These are phyloP conservation scores for Recurvirostra avosetta DNA, from an alignment of 2,113 vertebrate species.

Conservation along the genomic window DNA sequence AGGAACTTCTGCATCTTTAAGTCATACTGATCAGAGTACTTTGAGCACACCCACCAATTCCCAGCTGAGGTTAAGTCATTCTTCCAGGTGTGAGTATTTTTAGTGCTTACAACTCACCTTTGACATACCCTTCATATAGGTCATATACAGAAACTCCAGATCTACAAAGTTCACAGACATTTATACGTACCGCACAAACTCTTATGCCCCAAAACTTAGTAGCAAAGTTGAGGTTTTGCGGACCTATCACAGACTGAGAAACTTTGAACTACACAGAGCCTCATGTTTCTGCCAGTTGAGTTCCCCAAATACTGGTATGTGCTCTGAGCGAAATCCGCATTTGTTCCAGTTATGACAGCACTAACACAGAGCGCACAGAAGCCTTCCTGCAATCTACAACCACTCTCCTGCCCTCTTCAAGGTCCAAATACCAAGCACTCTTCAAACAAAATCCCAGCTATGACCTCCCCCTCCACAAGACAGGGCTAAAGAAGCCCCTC, in stretches of 20 bases:
- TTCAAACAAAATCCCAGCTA: background rate
- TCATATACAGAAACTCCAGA: background rate
- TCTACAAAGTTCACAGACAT: background rate
- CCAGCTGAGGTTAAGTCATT: background rate
- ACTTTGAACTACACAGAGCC: background rate
- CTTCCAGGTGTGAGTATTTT: background rate
- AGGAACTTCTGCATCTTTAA: background rate
- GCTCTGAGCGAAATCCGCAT: background rate
- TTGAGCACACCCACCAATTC: background rate
- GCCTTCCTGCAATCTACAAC: background rate
- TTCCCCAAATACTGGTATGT: background rate
- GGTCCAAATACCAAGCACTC: background rate
- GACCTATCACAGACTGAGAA: background rate
- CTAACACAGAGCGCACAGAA: background rate
- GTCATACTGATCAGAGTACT: background rate
- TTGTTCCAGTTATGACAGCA: background rate
- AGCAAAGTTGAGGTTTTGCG: background rate
- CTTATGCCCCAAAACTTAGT: background rate
- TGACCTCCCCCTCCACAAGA: background rate
- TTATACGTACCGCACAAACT: background rate
- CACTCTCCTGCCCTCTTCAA: background rate
- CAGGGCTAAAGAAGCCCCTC: background rate
- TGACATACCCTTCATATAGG: background rate
- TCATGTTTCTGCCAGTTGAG: fast-evolving
- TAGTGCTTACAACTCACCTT: background rate